Conservation (phyloP, 1,140 invertebrate genomes). For the Cyclargus thomasi region DNA sequence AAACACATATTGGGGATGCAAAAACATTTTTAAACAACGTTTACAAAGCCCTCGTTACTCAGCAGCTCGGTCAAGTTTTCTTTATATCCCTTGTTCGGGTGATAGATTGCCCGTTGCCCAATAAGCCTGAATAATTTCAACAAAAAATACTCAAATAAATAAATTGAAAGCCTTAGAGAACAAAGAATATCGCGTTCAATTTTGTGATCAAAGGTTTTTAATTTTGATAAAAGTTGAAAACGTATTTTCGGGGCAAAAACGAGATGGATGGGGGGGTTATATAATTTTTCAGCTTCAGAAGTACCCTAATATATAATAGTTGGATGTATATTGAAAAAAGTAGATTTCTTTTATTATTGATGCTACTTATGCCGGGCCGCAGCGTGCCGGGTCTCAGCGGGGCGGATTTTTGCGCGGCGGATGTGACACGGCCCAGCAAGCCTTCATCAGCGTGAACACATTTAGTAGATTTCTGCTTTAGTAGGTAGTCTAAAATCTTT, state of each 20-base stretch:
- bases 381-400: too few relatives aligned
- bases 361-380: too few relatives aligned
- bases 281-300: neutral
- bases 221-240: slow-evolving; percentile 36
- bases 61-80: slow-evolving; percentile 26
- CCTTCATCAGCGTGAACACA: too few relatives aligned
- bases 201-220: slow-evolving; percentile 39
- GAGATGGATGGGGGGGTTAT: neutral
- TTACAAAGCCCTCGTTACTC: slow-evolving; percentile 17
- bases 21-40: slow-evolving; percentile 8
- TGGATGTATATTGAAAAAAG: too few relatives aligned
- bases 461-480: too few relatives aligned
- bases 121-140: slow-evolving; percentile 52
- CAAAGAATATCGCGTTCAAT: slow-evolving; percentile 38
- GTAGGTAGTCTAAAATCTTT: too few relatives aligned
- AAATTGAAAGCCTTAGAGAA: slow-evolving; percentile 33
- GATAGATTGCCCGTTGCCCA: slow-evolving; percentile 47
- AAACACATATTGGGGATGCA: too few relatives aligned
- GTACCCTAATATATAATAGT: too few relatives aligned
- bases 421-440: too few relatives aligned
- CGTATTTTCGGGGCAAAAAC: slow-evolving; percentile 23
- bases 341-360: too few relatives aligned
- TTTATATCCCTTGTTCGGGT: slow-evolving; percentile 34
- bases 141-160: slow-evolving; percentile 49
- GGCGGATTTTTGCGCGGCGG: too few relatives aligned